Evolutionary conservation across 2,113 vertebrate species (phyloP), one percentile per base, ranked within the genome.

Genomic region (Clarias macrocephalus): DNA sequence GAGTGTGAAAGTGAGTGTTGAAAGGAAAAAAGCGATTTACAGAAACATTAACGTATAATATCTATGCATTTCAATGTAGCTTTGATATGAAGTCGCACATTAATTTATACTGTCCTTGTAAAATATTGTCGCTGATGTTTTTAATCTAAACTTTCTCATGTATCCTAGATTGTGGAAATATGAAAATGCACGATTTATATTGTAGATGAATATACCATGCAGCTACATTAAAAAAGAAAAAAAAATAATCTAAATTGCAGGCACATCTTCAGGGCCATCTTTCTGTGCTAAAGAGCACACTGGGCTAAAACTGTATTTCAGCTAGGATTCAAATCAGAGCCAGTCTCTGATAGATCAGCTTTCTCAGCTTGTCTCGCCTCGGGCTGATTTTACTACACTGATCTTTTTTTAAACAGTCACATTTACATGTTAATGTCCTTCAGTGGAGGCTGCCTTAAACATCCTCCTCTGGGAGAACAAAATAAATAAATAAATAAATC

Each of bases 251-350:
- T 59, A 80, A 90, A 88, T 86, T 86, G 65, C 81, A 90, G 81
- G 21, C 80, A 68, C 75, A 81, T 90, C 63, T 79, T 84, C 33
- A 81, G 80, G 85, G 81, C 87, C 89, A 83, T 82, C 70, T 80
- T 87, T 88, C 75, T 23, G 70, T 85, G 83, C 57, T 63, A 77
- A 86, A 90, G 85, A 88, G 84, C 86, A 88, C 33, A 37, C 85
- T 86, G 68, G 42, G 80, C 77, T 62, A 83, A 76, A 89, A 86
- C 86, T 91, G 91, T 88, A 89, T 92, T 92, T 93, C 68, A 88
- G 91, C 93, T 93, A 94, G 86, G 60, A 87, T 77, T 83, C 95
- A 94, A 94, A 94, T 94, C 93, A 95, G 93, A 93, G 89, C 90
- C 92, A 91, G 93, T 88, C 90, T 93, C 89, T 94, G 92, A 92